Percentiles rank a stretch among this genome's conserved stretches.
phyloP scores from a whole-genome alignment of 2,113 vertebrate genomes.

The Campylorhamphus procurvoides region DNA sequence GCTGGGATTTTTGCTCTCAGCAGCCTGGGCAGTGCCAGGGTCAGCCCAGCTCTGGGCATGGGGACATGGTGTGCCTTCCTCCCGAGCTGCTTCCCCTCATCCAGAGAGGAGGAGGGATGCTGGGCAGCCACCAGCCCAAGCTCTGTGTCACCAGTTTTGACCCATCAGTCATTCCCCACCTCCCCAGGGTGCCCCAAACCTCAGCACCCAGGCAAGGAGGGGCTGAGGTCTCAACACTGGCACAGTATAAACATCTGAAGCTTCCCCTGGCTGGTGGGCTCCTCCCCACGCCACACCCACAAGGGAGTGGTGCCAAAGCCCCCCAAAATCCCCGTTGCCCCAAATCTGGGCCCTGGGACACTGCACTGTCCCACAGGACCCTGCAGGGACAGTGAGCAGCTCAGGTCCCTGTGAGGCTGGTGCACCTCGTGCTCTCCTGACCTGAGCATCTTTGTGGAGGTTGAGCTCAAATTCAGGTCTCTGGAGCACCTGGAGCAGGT shows the following conservation, averaged over 20 bases:
- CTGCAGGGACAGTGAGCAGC: not conserved
- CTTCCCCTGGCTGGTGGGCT: not conserved
- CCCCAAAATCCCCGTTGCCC: not conserved
- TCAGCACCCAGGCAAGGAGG: not conserved
- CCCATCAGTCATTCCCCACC: not conserved
- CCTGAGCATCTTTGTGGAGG: not conserved
- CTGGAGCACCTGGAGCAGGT: not conserved
- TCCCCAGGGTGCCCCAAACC: not conserved
- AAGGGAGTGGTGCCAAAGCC: fast-evolving
- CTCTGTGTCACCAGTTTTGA: not conserved
- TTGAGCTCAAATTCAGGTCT: not conserved
- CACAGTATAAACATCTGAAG: fast-evolving
- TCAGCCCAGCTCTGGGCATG: not conserved
- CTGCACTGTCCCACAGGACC: not conserved
- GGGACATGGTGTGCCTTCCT: not conserved
- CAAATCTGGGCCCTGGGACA: not conserved
- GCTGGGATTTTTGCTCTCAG: not conserved
- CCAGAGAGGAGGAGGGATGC: not conserved
- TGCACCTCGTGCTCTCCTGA: not conserved
- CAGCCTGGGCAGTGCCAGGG: not conserved
- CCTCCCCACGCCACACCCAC: not conserved
- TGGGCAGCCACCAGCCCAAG: not conserved
- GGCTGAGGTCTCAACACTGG: not conserved
- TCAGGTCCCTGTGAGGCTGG: not conserved
- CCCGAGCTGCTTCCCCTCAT: not conserved